Base-by-base conservation (phyloP, 1,140 invertebrate species). In the Bombyx mandarina region DNA sequence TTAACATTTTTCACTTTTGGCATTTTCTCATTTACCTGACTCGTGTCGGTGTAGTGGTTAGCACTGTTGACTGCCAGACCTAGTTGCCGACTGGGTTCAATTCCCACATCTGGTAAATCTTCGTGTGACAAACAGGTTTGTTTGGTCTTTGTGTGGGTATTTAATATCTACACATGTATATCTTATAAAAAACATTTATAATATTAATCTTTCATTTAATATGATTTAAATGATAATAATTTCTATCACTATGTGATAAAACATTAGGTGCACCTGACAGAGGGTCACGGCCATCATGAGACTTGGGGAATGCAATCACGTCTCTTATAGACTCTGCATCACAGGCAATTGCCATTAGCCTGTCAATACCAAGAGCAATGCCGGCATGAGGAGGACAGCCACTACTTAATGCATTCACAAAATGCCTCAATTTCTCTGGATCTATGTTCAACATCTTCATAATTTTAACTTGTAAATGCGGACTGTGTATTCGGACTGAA, bases 341-440 rank as follows among this genome's bases (percentile, higher is more conserved):
- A 74, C 94, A 94, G n/a, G 96, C 81, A 61, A 97, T 89, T 1
- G 94, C 90, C 44, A 98, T 89, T 4, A 98, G 88, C 48, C 97
- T 90, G 87, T 99, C 97, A 52, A 99, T 88, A 43, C 97, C 96
- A 61, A 99, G 81, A 8, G 98, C 98, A 75, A 99, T 98, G 7
- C 98, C 98, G n/a, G 95, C 98, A 89, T 99, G 98, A 22, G 98
- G 98, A 3, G 98, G 98, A 86, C 96, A 97, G 12, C 98, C 98
- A 75, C 90, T 94, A 43, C 90, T 89, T 43, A 99, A 89, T 12
- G 98, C 98, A 68, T 95, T 92, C 8, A 99, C 70, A 64, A 99
- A 92, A 88, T 99, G 97, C 52, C 91, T 79, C 69, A 99, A 86
- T 65, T 91, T 88, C 54, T 78, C 78, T 43, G 89, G 71, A 59